These are phyloP conservation scores for Linnaemya tessellans DNA, from an alignment of 2,888 invertebrate genomes.

Conservation along the genomic window DNA sequence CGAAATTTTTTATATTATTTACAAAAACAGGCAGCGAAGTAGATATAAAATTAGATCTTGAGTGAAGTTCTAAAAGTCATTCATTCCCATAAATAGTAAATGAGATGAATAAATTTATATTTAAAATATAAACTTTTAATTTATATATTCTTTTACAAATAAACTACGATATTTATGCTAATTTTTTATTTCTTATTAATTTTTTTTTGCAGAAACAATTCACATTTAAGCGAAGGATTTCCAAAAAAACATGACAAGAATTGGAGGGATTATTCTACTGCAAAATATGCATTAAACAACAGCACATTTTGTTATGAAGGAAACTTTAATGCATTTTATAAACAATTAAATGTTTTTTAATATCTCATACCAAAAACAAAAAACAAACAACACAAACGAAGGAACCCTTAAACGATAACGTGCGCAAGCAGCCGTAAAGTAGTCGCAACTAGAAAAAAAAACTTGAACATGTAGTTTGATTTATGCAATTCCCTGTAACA, in stretches of 20 bases:
- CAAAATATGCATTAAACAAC: not conserved
- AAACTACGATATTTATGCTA: too few species aligned
- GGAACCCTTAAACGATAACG: not conserved
- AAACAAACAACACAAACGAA: not conserved
- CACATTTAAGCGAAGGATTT: not conserved
- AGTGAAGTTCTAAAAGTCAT: too few species aligned
- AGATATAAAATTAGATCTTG: too few species aligned
- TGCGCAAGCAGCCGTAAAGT: not conserved
- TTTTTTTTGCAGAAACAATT: slow-evolving; percentile 36
- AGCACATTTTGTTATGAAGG: slow-evolving; percentile 1
- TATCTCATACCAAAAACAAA: not conserved
- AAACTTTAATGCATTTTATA: slow-evolving; percentile 29
- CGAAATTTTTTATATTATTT: too few species aligned
- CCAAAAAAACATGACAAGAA: slow-evolving; percentile 14
- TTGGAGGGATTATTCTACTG: slow-evolving; percentile 16
- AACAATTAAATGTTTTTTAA: slow-evolving; percentile 18
- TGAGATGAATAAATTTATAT: too few species aligned
- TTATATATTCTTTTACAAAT: too few species aligned
- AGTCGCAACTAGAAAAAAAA: slow-evolving; percentile 23
- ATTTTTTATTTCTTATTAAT: not conserved
- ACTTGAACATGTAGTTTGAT: slow-evolving; percentile 54
- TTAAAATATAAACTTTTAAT: too few species aligned
- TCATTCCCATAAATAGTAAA: too few species aligned
- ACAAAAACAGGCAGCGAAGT: too few species aligned
- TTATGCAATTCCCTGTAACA: slow-evolving; percentile 13